phyloP scores from a whole-genome alignment of 37 sponge, comb jelly and placozoan genomes.

The Mnemiopsis leidyi region DNA sequence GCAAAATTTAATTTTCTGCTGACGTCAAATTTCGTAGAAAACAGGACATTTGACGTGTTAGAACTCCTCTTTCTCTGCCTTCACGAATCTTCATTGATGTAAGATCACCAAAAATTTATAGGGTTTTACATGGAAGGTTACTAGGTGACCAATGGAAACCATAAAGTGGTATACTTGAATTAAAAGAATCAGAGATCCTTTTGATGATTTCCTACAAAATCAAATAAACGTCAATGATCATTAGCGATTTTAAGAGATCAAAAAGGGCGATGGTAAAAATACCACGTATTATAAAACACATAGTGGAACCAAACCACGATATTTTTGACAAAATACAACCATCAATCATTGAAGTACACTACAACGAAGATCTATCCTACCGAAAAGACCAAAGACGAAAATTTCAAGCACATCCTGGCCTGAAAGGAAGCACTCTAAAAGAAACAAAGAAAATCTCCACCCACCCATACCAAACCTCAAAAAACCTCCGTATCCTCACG shows the following conservation, averaged over 20 bases:
- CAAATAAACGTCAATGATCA: neutral
- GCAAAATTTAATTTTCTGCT: neutral
- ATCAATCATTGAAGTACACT: neutral
- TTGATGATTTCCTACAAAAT: neutral
- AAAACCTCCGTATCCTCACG: too few species aligned
- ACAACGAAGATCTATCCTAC: neutral
- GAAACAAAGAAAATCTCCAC: too few species aligned
- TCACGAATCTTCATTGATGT: too few species aligned
- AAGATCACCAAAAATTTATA: too few species aligned
- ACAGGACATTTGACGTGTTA: neutral
- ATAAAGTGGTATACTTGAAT: neutral
- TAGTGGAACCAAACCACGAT: too few species aligned
- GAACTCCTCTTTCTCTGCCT: too few species aligned
- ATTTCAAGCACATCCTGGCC: neutral
- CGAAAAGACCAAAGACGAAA: neutral
- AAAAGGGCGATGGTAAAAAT: neutral
- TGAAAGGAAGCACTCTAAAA: neutral
- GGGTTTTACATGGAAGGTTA: too few species aligned
- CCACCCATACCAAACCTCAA: too few species aligned
- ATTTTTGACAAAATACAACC: too few species aligned
- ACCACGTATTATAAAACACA: neutral
- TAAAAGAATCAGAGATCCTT: neutral
- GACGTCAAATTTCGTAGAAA: neutral
- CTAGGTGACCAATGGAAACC: too few species aligned
- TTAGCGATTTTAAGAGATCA: neutral